Percentiles rank a stretch among this genome's conserved stretches.
phyloP scores from a whole-genome alignment of 2,797 vertebrate species.

The Chanos chanos region DNA sequence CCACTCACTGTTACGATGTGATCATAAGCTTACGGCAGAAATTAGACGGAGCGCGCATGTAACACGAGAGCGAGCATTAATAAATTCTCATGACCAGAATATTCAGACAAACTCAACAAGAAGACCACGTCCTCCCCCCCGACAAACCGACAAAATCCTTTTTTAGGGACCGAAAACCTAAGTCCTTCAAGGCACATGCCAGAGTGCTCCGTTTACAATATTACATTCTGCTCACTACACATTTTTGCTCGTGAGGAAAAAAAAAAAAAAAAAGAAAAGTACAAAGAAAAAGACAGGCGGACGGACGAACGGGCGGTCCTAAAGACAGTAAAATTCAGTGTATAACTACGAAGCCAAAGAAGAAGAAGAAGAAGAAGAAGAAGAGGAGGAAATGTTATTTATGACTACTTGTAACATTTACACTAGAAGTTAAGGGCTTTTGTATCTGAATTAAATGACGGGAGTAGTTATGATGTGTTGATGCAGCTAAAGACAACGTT shows the following conservation, averaged over 20 bases:
- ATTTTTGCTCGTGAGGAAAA: slow-evolving; percentile 53
- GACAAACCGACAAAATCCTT: slow-evolving; percentile 7
- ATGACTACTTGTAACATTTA: no score
- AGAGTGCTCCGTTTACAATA: slow-evolving; percentile 12
- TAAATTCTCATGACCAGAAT: slow-evolving; percentile 42
- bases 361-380: no score
- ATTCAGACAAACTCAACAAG: neutral
- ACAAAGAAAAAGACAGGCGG: slow-evolving; percentile 61
- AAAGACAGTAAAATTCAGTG: slow-evolving; percentile 32
- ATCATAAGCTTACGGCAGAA: slow-evolving; percentile 15
- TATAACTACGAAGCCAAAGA: no score
- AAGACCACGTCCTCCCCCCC: slow-evolving; percentile 29
- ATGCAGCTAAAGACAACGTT: neutral
- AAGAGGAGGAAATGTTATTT: no score
- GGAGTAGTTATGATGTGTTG: neutral
- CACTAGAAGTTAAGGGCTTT: no score
- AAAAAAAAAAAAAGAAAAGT: slow-evolving; percentile 52
- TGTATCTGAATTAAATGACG: no score
- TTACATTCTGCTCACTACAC: slow-evolving; percentile 54
- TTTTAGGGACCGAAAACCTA: neutral
- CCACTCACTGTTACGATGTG: slow-evolving; percentile 25
- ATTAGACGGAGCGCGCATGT: slow-evolving; percentile 31
- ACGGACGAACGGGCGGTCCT: slow-evolving; percentile 48
- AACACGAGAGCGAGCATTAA: slow-evolving; percentile 37
- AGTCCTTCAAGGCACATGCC: slow-evolving; percentile 15